Conservation (phyloP, 2,888 invertebrate species). For the Prenolepis imparis region DNA sequence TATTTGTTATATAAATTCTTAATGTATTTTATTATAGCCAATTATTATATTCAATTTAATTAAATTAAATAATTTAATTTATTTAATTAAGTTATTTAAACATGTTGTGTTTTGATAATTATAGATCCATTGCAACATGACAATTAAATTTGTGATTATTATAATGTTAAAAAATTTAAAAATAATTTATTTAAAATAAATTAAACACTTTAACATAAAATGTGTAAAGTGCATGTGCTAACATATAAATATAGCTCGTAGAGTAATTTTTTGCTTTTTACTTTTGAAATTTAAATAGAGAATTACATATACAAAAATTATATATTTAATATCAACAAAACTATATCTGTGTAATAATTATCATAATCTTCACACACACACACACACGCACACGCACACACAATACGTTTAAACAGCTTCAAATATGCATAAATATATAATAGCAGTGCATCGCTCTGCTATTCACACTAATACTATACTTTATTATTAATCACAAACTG, state of each 20-base stretch:
- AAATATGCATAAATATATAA: background rate
- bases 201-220: too few relatives aligned
- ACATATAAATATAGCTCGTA: background rate
- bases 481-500: constrained; percentile 12
- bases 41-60: too few relatives aligned
- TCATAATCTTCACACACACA: background rate
- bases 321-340: background rate
- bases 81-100: background rate
- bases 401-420: background rate
- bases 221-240: too few relatives aligned
- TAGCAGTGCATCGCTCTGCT: background rate
- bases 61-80: too few relatives aligned
- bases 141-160: too few relatives aligned
- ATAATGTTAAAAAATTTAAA: too few relatives aligned
- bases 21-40: too few relatives aligned
- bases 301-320: too few relatives aligned
- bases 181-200: too few relatives aligned
- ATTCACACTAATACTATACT: background rate
- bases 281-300: background rate
- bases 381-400: background rate
- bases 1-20: background rate
- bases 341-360: background rate
- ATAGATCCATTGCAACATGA: background rate
- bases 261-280: background rate
- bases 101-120: background rate